Percentiles rank a stretch among this genome's conserved stretches.
Conservation (phyloP, 2,113 vertebrate species). For the Zootoca vivipara region DNA sequence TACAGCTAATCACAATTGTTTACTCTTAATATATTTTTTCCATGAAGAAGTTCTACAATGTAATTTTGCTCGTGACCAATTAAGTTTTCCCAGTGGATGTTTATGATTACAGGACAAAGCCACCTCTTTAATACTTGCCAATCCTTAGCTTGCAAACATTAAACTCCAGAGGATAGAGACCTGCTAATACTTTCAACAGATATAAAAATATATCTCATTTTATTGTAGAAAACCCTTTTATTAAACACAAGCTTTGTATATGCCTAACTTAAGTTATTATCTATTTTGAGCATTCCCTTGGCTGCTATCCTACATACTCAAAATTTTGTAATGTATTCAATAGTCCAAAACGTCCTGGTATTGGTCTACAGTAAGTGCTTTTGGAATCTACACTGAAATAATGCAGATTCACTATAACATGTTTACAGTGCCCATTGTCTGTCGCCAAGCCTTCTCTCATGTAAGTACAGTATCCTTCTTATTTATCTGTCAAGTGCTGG, state of each 20-base stretch:
- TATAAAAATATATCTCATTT: constrained; percentile 30
- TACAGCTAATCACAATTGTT: constrained; percentile 75
- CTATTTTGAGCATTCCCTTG: constrained; percentile 15
- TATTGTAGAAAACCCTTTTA: constrained; percentile 32
- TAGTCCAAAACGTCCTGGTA: constrained; percentile 1
- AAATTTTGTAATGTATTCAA: neutral
- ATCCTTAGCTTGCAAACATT: constrained; percentile 61
- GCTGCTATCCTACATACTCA: neutral
- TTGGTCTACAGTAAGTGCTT: neutral
- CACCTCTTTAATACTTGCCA: constrained; percentile 69
- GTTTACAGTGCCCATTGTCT: neutral
- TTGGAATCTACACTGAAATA: neutral
- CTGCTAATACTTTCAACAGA: constrained; percentile 57
- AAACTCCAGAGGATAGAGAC: constrained; percentile 55
- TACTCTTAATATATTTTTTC: constrained; percentile 73
- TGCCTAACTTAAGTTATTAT: neutral
- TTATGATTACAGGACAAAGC: constrained; percentile 69
- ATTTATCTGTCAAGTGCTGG: neutral
- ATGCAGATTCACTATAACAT: neutral
- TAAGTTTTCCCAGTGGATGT: constrained; percentile 71
- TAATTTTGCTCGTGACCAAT: constrained; percentile 73
- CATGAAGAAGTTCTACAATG: constrained; percentile 70
- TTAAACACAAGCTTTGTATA: neutral
- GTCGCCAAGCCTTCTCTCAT: neutral
- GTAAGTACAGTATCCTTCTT: neutral